Conservation (phyloP, 2,888 invertebrate species). For the Netelia melanura region DNA sequence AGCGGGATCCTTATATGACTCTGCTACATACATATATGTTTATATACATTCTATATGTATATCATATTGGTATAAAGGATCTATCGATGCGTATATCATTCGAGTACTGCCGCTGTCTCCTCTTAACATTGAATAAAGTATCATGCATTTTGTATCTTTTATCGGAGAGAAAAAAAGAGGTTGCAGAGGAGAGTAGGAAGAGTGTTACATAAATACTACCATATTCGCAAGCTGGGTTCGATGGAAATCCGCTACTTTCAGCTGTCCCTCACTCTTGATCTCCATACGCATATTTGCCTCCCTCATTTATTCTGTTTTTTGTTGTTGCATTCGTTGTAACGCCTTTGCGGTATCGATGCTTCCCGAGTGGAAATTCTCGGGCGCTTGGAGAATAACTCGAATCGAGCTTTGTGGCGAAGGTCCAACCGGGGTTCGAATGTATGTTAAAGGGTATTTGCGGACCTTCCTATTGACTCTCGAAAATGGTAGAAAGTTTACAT, state of each 20-base stretch:
- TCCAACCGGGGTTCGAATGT: no score
- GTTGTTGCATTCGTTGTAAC: background rate
- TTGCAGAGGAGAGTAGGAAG: background rate
- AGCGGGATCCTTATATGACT: no score
- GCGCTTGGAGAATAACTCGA: no score
- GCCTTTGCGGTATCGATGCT: slow-evolving; percentile 3
- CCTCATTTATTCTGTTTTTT: background rate
- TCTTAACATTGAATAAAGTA: no score
- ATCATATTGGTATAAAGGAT: background rate
- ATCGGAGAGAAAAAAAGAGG: background rate
- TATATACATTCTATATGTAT: background rate
- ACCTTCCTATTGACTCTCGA: no score
- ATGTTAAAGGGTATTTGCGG: no score
- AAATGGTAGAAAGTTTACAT: no score
- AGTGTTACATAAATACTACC: slow-evolving; percentile 27
- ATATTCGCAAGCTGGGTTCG: slow-evolving; percentile 11
- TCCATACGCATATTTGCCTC: background rate
- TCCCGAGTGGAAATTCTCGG: background rate
- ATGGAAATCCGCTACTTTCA: slow-evolving; percentile 40
- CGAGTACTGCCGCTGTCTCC: no score
- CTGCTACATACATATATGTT: background rate
- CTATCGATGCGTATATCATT: no score
- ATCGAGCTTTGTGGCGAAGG: no score
- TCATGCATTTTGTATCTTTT: no score
- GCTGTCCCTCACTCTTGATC: slow-evolving; percentile 41